A percentile compares a stretch with the other conserved stretches of the same genome.
Evolutionary conservation across 2,888 invertebrate species (phyloP).

Genomic region (Elmis aenea): DNA sequence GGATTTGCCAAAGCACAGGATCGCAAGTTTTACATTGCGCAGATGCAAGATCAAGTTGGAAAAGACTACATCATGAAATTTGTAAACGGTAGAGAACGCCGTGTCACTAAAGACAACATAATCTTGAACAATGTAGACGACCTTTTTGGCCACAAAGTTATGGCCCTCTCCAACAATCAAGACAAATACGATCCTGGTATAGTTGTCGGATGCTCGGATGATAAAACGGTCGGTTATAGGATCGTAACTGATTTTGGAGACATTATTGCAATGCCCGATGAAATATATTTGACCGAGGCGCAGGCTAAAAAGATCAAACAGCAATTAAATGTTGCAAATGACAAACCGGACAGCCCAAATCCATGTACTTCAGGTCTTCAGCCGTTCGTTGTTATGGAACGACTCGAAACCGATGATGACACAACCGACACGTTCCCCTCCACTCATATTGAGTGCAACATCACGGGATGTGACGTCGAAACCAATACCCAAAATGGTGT

Average conservation of each 20-base stretch:
- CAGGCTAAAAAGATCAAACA: conserved; percentile 52
- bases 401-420: neutral
- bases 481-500: conserved; percentile 14
- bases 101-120: conserved; percentile 57
- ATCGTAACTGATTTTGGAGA: conserved; percentile 40
- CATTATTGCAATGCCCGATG: conserved; percentile 50
- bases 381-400: too few relatives aligned
- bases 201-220: conserved; percentile 43
- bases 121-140: conserved; percentile 48
- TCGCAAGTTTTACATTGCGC: conserved; percentile 62
- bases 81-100: conserved; percentile 58
- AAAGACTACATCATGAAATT: conserved; percentile 59
- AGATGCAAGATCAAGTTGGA: too few relatives aligned
- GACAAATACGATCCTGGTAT: conserved; percentile 51
- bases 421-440: too few relatives aligned
- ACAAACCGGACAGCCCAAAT: neutral
- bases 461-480: conserved; percentile 50
- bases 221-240: conserved; percentile 46
- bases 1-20: conserved; percentile 67
- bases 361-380: neutral
- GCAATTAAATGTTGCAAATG: neutral
- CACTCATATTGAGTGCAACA: too few relatives aligned
- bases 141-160: conserved; percentile 52
- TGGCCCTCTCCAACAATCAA: conserved; percentile 50
- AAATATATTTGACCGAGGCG: conserved; percentile 53